These are phyloP conservation scores for Diloba caeruleocephala DNA, from an alignment of 2,888 invertebrate genomes.

Conservation along the genomic window DNA sequence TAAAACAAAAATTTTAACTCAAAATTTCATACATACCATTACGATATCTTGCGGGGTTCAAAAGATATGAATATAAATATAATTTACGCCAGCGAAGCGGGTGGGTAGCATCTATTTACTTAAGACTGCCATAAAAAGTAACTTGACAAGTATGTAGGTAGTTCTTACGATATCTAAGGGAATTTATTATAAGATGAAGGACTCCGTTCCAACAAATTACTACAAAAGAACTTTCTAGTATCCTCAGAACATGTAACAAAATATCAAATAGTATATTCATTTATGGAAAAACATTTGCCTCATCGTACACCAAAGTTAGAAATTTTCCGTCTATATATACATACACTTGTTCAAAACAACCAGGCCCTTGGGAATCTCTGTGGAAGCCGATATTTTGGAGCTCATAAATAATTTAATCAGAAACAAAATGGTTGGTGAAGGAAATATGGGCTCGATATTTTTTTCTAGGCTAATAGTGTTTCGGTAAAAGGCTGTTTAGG, in stretches of 20 bases:
- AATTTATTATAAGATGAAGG: too few species aligned
- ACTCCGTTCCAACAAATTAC: too few species aligned
- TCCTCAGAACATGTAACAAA: constrained; percentile 21
- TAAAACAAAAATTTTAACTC: too few species aligned
- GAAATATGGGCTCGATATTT: constrained; percentile 9
- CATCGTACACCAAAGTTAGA: constrained; percentile 23
- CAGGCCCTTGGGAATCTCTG: constrained; percentile 35
- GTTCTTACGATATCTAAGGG: too few species aligned
- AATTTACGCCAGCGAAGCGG: too few species aligned
- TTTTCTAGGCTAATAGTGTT: constrained; percentile 25
- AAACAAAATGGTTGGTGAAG: constrained; percentile 47
- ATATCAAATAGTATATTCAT: constrained; percentile 43
- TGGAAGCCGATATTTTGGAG: constrained; percentile 53
- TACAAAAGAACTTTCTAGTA: constrained; percentile 4
- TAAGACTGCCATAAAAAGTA: too few species aligned
- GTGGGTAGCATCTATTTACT: too few species aligned
- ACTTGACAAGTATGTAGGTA: too few species aligned
- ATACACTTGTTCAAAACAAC: constrained; percentile 44
- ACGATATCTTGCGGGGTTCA: too few species aligned
- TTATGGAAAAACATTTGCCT: constrained; percentile 47
- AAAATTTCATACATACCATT: too few species aligned
- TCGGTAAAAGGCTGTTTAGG: constrained; percentile 1
- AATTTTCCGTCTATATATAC: constrained; percentile 35
- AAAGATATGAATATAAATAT: too few species aligned
- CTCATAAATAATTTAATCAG: constrained; percentile 58